phyloP scores from a whole-genome alignment of 2,113 vertebrate species.

The Ovibos moschatus region DNA sequence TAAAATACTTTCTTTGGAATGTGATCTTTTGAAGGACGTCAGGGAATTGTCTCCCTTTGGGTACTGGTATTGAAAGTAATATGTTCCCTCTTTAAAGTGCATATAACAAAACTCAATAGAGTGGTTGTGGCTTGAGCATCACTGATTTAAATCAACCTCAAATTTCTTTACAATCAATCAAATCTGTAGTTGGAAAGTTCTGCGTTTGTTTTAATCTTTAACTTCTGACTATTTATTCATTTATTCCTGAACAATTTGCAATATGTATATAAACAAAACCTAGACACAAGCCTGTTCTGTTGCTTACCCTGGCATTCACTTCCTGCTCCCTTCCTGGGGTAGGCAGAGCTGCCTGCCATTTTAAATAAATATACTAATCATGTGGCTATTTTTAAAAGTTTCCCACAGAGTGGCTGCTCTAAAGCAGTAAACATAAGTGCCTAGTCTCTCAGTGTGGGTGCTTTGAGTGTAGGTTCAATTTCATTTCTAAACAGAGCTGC shows the following conservation, averaged over 20 bases:
- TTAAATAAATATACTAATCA: constrained; percentile 71
- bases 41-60: neutral
- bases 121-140: neutral
- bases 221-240: neutral
- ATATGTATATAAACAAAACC: neutral
- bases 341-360: constrained; percentile 50
- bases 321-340: constrained; percentile 38
- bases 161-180: constrained; percentile 45
- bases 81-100: constrained; percentile 16
- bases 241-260: constrained; percentile 36
- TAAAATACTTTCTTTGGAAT: constrained; percentile 35
- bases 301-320: constrained; percentile 38
- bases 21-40: neutral
- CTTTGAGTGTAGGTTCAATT: constrained; percentile 49
- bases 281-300: neutral
- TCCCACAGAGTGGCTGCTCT: constrained; percentile 39
- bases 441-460: neutral
- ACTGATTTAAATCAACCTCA: neutral
- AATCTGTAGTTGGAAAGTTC: neutral
- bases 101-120: neutral
- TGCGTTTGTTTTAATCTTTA: neutral
- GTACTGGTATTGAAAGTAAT: constrained; percentile 1
- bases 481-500: constrained; percentile 63
- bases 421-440: constrained; percentile 1
- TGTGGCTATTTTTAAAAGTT: constrained; percentile 57